Conservation (phyloP, 2,888 invertebrate species). For the Volucella bombylans region DNA sequence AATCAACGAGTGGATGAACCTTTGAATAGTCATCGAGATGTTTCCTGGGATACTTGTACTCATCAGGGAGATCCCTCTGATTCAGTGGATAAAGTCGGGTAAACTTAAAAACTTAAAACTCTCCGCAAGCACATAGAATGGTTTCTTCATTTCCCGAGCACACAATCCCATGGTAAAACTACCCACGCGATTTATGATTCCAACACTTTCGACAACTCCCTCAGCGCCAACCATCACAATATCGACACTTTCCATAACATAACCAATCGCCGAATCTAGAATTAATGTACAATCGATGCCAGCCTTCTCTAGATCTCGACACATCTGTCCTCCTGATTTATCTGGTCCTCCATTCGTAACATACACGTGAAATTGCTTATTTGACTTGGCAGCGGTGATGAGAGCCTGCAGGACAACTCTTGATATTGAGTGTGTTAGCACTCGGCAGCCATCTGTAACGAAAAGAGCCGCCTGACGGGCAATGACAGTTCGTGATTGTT, state of each 20-base stretch:
- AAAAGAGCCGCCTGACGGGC: constrained; percentile 92
- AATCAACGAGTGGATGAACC: constrained; percentile 95
- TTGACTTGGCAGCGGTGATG: constrained; percentile 89
- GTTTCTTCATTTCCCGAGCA: constrained; percentile 94
- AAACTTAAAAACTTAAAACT: constrained; percentile 99
- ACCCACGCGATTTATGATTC: constrained; percentile 97
- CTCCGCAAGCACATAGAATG: constrained; percentile 97
- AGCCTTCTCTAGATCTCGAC: constrained; percentile 86
- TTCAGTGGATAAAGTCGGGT: constrained; percentile 95
- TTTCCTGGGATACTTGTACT: constrained; percentile 87
- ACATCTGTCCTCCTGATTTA: constrained; percentile 90
- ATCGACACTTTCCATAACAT: constrained; percentile 97
- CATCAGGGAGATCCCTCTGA: constrained; percentile 93
- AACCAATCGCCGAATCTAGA: constrained; percentile 94
- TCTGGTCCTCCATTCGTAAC: constrained; percentile 94
- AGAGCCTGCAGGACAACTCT: constrained; percentile 95
- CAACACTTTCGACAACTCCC: constrained; percentile 98
- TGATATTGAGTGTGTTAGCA: constrained; percentile 95
- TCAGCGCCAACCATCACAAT: constrained; percentile 98
- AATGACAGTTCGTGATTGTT: constrained; percentile 91
- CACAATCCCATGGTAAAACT: constrained; percentile 92
- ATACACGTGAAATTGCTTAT: constrained; percentile 94
- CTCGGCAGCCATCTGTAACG: constrained; percentile 92
- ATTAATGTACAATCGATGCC: constrained; percentile 94
- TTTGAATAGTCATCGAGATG: constrained; percentile 82